Evolutionary conservation across 2,797 vertebrate genomes (phyloP), one percentile per base, ranked within the genome.

Genomic region (Gephyroberyx darwinii): DNA sequence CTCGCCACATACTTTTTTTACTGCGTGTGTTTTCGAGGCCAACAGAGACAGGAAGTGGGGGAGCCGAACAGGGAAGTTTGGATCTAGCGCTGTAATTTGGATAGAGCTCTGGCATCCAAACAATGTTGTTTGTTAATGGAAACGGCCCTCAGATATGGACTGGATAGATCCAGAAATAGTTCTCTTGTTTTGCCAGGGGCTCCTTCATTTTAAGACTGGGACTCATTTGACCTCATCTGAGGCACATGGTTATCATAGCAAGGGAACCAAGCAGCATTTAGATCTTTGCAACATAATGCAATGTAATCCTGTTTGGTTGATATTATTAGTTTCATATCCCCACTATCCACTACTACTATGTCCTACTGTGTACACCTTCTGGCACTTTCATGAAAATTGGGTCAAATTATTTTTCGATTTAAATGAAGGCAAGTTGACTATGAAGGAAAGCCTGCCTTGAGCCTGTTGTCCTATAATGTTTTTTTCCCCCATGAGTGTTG

Each of bases 61-160:
- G 45, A 68, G 73, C 61, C 51, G 0, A 33, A 68, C 54, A 52
- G 55, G 50, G 60, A 57, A 58, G 50, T 47, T 43, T 67, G 37
- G 62, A 67, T 10, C 0, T 53, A 53, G 62, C 69, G 67, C 66
- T 75, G 76, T 65, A 41, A 83, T 79, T 78, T 71, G 14, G 69
- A 71, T 12, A n/a, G 69, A 64, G 60, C 70, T 47, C 61, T 78
- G 59, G 65, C 73, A 61, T 72, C 66, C 66, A 54, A 65, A 62
- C 63, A 65, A 6, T 47, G 16, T 66, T 41, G 35, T 71, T 51
- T 51, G 31, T 33, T 73, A 64, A 72, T 54, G 52, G 20, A 77
- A 84, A 72, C 61, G 30, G 41, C 61, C 74, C 52, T 64, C 14
- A 50, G 62, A 76, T 83, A 68, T 26, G 5, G 30, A 66, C 19